These are phyloP conservation scores for Chascanopsetta lugubris DNA, from an alignment of 2,113 vertebrate species.

Conservation along the genomic window DNA sequence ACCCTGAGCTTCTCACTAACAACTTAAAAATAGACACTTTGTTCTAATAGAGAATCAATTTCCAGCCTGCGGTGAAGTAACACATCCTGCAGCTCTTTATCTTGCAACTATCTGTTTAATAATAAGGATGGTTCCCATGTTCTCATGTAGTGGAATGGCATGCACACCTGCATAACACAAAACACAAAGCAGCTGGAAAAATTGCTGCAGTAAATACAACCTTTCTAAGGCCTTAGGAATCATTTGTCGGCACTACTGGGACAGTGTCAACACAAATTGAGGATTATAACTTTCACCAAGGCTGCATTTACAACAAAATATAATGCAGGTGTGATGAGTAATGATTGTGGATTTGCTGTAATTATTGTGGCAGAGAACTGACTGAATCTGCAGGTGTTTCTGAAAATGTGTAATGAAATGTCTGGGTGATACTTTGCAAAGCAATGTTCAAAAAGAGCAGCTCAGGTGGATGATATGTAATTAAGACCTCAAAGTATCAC, in stretches of 20 bases:
- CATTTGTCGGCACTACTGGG: conserved; percentile 26
- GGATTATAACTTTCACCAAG: conserved; percentile 14
- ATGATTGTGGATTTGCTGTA: neutral
- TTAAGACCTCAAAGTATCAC: neutral
- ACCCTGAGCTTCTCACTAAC: conserved; percentile 16
- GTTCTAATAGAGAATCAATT: conserved; percentile 9
- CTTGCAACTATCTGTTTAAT: neutral
- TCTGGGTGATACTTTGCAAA: neutral
- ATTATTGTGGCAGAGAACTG: neutral
- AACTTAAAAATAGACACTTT: conserved; percentile 26
- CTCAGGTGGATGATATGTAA: neutral
- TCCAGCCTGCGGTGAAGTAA: neutral
- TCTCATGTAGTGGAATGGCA: conserved; percentile 9
- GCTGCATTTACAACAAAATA: conserved; percentile 22
- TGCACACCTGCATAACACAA: conserved; percentile 31
- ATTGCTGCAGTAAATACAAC: conserved; percentile 19
- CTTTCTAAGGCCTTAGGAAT: conserved; percentile 6
- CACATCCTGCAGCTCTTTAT: neutral
- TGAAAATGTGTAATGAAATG: neutral
- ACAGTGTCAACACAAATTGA: conserved; percentile 19
- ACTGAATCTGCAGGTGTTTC: neutral
- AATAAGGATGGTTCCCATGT: conserved; percentile 20
- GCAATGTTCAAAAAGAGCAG: neutral
- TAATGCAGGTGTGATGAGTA: conserved; percentile 23
- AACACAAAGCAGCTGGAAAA: conserved; percentile 9